A percentile compares a stretch with the other conserved stretches of the same genome.
These are phyloP conservation scores for Apteryx mantelli DNA, from an alignment of 2,113 vertebrate genomes.

Conservation along the genomic window DNA sequence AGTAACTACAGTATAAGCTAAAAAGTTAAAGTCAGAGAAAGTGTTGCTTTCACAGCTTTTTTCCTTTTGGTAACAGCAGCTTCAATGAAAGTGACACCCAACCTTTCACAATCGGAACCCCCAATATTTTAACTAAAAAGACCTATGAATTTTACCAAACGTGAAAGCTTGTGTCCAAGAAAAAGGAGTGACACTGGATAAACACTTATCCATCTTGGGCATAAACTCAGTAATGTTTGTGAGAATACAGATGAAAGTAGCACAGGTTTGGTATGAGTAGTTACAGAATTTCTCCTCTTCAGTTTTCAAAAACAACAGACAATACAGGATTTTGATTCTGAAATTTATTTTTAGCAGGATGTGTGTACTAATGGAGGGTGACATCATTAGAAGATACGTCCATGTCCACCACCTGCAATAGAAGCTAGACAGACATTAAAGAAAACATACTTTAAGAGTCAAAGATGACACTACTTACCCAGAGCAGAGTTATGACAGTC, in stretches of 20 bases:
- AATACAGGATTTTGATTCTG: conserved; percentile 86
- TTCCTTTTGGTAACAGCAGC: background rate
- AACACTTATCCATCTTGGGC: background rate
- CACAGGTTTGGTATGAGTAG: conserved; percentile 8
- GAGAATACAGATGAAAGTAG: background rate
- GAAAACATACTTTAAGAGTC: conserved; percentile 71
- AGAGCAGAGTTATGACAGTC: conserved; percentile 42
- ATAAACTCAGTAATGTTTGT: background rate
- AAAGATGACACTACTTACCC: conserved; percentile 75
- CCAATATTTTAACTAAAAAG: background rate
- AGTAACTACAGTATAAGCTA: background rate
- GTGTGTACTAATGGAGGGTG: conserved; percentile 77
- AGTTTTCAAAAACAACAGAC: conserved; percentile 86
- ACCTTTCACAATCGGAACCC: background rate
- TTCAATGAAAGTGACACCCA: background rate
- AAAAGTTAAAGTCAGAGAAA: background rate
- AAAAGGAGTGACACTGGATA: background rate
- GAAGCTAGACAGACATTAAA: conserved; percentile 87
- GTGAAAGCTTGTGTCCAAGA: background rate
- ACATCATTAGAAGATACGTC: conserved; percentile 80
- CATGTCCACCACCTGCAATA: conserved; percentile 87
- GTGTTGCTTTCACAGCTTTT: background rate
- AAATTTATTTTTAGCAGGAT: conserved; percentile 86
- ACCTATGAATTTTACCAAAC: background rate
- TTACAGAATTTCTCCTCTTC: conserved; percentile 23